Conservation (phyloP, 2,113 vertebrate species). For the Mesitornis unicolor region DNA sequence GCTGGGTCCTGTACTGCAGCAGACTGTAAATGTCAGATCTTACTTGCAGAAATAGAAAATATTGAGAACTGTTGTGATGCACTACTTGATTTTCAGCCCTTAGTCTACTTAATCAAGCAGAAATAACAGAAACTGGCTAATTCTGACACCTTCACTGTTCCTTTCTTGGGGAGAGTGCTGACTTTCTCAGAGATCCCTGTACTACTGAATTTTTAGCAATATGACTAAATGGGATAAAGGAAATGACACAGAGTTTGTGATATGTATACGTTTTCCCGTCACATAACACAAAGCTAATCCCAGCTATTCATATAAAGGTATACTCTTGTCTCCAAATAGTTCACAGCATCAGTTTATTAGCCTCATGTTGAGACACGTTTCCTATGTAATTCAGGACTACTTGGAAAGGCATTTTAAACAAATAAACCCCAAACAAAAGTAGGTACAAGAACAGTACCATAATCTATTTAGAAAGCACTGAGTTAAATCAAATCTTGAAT, state of each 20-base stretch:
- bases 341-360: not conserved
- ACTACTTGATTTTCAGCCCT: not conserved
- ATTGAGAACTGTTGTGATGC: not conserved
- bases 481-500: not conserved
- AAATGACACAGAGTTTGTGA: not conserved
- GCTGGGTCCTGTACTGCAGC: not conserved
- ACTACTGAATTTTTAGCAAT: not conserved
- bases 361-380: not conserved
- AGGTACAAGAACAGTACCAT: not conserved
- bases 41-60: not conserved
- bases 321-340: not conserved
- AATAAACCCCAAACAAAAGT: not conserved
- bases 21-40: not conserved
- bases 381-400: not conserved
- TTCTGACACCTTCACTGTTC: not conserved
- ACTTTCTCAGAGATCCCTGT: not conserved
- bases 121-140: not conserved
- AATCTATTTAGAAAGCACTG: not conserved
- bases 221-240: not conserved
- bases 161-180: not conserved
- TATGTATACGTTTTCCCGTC: not conserved
- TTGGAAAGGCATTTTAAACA: not conserved
- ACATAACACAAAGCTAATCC: not conserved
- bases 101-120: conserved; percentile 15
- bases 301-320: not conserved